Percentiles rank a stretch among this genome's conserved stretches.
Evolutionary conservation across 2,113 vertebrate genomes (phyloP).

Genomic region (Columba janthina): DNA sequence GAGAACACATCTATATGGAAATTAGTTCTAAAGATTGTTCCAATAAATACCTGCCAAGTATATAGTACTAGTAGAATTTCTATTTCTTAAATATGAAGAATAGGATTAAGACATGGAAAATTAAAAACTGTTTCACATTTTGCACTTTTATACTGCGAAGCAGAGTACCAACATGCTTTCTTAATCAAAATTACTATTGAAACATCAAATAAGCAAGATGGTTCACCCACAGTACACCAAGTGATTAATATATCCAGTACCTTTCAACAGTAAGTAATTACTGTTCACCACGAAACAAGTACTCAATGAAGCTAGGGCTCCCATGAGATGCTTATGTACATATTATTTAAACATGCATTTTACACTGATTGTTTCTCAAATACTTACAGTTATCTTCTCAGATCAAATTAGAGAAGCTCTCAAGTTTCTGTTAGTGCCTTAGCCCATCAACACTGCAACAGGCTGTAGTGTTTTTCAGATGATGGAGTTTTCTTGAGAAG

Average conservation of each 20-base stretch:
- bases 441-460: not conserved
- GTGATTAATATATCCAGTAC: not conserved
- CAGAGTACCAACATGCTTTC: not conserved
- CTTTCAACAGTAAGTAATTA: not conserved
- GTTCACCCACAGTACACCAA: not conserved
- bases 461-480: not conserved
- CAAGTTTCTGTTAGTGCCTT: not conserved
- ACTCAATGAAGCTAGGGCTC: not conserved
- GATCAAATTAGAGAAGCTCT: not conserved
- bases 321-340: not conserved
- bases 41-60: not conserved
- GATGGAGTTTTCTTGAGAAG: not conserved
- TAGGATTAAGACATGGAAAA: not conserved
- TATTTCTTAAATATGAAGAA: not conserved
- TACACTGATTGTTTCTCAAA: not conserved
- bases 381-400: not conserved
- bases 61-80: not conserved
- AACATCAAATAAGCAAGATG: not conserved
- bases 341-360: not conserved
- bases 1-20: slow-evolving; percentile 10
- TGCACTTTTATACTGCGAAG: not conserved
- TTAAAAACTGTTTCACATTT: not conserved
- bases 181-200: not conserved
- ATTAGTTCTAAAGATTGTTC: not conserved
- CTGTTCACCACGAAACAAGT: not conserved